These are phyloP conservation scores for Diarsia brunnea DNA, from an alignment of 2,888 invertebrate species.

Conservation along the genomic window DNA sequence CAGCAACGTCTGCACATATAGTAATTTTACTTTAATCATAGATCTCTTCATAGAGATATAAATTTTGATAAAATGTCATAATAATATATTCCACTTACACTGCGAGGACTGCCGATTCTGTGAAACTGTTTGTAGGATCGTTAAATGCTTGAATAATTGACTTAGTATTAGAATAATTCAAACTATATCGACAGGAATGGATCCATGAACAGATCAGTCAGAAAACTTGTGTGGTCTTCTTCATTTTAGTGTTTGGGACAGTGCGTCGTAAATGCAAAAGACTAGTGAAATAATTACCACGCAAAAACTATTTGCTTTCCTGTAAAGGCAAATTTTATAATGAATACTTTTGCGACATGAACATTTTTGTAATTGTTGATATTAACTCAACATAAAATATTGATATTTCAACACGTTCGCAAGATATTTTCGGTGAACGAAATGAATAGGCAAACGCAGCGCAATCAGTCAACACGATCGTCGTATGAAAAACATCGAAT, in stretches of 20 bases:
- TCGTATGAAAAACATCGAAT: conserved; percentile 66
- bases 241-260: neutral
- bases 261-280: neutral
- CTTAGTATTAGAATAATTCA: conserved; percentile 2
- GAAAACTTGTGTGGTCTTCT: neutral
- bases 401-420: conserved; percentile 57
- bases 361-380: conserved; percentile 52
- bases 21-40: conserved; percentile 1
- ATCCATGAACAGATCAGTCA: neutral
- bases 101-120: conserved; percentile 1
- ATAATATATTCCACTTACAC: conserved; percentile 2
- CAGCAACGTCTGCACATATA: neutral
- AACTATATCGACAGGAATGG: neutral
- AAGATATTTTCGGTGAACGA: conserved; percentile 64
- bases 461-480: conserved; percentile 64
- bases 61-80: conserved; percentile 30
- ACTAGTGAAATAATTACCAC: neutral
- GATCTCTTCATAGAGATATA: conserved; percentile 17
- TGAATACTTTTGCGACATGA: conserved; percentile 29
- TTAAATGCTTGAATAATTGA: conserved; percentile 19
- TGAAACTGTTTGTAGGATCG: conserved; percentile 3
- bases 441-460: conserved; percentile 64
- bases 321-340: conserved; percentile 13
- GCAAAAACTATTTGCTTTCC: neutral
- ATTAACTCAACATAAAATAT: conserved; percentile 64